Conservation (phyloP, 2,888 invertebrate genomes). For the Plebejus melissa region DNA sequence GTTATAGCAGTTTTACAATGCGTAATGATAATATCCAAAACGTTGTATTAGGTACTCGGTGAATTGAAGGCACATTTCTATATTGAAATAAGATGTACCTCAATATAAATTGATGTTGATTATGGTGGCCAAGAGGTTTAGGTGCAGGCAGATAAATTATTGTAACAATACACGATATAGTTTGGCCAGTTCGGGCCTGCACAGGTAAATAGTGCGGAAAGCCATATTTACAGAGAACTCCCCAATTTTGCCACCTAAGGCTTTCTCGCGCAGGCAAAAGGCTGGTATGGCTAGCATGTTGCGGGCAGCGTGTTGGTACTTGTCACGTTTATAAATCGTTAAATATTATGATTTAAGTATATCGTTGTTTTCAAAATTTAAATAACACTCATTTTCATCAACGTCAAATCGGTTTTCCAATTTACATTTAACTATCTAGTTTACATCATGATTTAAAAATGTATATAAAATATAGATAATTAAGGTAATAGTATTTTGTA, state of each 20-base stretch:
- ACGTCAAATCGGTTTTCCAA: background rate
- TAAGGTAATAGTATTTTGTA: background rate
- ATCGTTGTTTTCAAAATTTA: background rate
- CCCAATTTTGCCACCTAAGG: background rate
- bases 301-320: background rate
- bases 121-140: background rate
- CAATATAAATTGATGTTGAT: background rate
- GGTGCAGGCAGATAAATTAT: background rate
- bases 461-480: background rate
- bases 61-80: background rate
- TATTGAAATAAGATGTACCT: conserved; percentile 16
- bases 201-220: background rate
- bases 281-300: background rate
- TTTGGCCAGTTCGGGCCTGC: background rate
- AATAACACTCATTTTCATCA: background rate
- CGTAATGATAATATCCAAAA: conserved; percentile 13
- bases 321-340: background rate
- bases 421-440: background rate
- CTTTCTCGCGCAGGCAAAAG: background rate
- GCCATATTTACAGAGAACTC: background rate
- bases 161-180: background rate
- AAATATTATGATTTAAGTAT: background rate
- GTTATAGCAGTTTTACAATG: conserved; percentile 9
- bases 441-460: background rate
- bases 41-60: conserved; percentile 13